Percentiles rank a stretch among this genome's conserved stretches.
These are phyloP conservation scores for Troides oblongomaculatus DNA, from an alignment of 2,888 invertebrate genomes.

Conservation along the genomic window DNA sequence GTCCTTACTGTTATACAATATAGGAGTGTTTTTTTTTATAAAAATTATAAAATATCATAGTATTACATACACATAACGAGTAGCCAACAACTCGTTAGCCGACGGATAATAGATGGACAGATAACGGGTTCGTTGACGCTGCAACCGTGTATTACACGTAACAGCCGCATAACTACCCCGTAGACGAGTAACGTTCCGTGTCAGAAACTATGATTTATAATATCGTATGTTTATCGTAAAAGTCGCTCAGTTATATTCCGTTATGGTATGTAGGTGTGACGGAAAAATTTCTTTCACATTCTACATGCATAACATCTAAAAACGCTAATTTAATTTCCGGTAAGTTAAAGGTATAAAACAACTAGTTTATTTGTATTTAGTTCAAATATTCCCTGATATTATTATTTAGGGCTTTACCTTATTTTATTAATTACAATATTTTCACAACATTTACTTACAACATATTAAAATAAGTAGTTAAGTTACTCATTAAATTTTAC, in stretches of 20 bases:
- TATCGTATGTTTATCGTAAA: neutral
- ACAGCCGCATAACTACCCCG: conserved; percentile 24
- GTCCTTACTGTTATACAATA: neutral
- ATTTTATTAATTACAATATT: too few species aligned
- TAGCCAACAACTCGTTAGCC: neutral
- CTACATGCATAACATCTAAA: too few species aligned
- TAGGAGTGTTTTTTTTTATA: neutral
- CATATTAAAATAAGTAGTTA: too few species aligned
- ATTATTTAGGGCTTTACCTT: too few species aligned
- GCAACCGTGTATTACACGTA: conserved; percentile 23
- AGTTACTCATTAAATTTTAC: too few species aligned
- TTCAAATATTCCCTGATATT: too few species aligned
- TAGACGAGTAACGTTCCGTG: conserved; percentile 24
- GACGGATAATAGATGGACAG: conserved; percentile 19
- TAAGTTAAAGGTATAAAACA: too few species aligned
- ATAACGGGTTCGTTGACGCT: conserved; percentile 27
- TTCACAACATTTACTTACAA: too few species aligned
- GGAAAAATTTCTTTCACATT: too few species aligned
- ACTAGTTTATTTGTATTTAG: too few species aligned
- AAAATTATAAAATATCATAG: neutral
- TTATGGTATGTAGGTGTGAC: neutral
- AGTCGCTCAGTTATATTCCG: neutral
- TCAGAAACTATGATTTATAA: conserved; percentile 22
- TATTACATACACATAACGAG: neutral
- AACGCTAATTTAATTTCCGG: too few species aligned